A percentile compares a stretch with the other conserved stretches of the same genome.
phyloP scores from a whole-genome alignment of 2,888 invertebrate species.

The Ceramica pisi region DNA sequence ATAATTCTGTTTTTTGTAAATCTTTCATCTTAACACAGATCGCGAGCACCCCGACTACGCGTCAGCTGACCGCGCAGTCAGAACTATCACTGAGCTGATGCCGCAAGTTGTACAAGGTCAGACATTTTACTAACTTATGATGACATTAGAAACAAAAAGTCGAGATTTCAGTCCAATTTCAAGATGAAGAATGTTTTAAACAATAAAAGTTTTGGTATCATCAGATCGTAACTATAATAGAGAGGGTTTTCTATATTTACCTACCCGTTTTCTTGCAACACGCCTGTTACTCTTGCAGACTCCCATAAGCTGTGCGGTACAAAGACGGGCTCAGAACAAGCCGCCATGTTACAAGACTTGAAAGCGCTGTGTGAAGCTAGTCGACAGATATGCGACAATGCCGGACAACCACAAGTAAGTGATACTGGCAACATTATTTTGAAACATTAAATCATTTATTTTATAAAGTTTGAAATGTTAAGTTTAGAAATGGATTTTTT shows the following conservation, averaged over 20 bases:
- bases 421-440: no score
- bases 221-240: no score
- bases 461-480: no score
- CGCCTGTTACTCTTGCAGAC: constrained; percentile 28
- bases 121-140: neutral
- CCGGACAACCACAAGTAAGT: neutral
- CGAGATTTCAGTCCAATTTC: no score
- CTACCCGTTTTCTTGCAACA: neutral
- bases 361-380: constrained; percentile 42
- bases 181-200: no score
- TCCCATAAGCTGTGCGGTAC: constrained; percentile 29
- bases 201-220: no score
- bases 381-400: constrained; percentile 3
- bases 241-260: no score
- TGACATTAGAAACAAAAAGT: no score
- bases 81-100: constrained; percentile 69
- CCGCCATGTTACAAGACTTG: constrained; percentile 38
- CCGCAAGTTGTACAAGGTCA: constrained; percentile 68
- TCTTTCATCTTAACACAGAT: constrained; percentile 57
- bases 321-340: constrained; percentile 16
- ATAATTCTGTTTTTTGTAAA: neutral
- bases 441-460: no score
- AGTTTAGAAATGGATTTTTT: no score
- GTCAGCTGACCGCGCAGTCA: constrained; percentile 67
- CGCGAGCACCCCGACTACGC: constrained; percentile 69